phyloP scores from a whole-genome alignment of 2,113 vertebrate species.

The Phodopus roborovskii region DNA sequence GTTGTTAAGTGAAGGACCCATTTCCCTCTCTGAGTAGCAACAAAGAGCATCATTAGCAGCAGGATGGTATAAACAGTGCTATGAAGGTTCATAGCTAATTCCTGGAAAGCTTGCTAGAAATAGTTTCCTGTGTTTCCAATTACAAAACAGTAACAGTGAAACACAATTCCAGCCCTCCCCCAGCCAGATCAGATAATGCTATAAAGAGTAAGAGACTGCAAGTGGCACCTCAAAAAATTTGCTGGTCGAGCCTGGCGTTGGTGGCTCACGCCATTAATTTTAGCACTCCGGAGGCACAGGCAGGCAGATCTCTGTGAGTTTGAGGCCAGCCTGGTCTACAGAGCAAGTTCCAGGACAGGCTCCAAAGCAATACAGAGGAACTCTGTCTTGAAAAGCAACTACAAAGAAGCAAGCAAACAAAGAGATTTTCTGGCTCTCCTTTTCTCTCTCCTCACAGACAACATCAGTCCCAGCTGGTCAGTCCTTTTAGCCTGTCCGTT shows the following conservation, averaged over 20 bases:
- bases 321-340: too few species aligned
- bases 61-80: neutral
- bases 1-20: neutral
- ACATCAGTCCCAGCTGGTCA: neutral
- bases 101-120: neutral
- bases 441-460: neutral
- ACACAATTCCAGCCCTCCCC: neutral
- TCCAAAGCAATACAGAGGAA: too few species aligned
- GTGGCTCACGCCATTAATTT: too few species aligned
- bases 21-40: neutral
- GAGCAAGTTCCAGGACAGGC: too few species aligned
- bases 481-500: neutral
- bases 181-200: neutral
- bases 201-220: neutral
- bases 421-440: neutral
- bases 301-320: too few species aligned
- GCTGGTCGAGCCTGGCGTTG: neutral
- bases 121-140: neutral
- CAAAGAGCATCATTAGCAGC: neutral
- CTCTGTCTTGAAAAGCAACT: too few species aligned
- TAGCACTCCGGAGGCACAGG: too few species aligned
- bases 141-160: slow-evolving; percentile 24
- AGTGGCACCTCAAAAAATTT: neutral
- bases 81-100: neutral
- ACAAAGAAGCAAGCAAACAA: too few species aligned